Base-by-base conservation (phyloP, 2,113 vertebrate species). In the Dasypus novemcinctus region DNA sequence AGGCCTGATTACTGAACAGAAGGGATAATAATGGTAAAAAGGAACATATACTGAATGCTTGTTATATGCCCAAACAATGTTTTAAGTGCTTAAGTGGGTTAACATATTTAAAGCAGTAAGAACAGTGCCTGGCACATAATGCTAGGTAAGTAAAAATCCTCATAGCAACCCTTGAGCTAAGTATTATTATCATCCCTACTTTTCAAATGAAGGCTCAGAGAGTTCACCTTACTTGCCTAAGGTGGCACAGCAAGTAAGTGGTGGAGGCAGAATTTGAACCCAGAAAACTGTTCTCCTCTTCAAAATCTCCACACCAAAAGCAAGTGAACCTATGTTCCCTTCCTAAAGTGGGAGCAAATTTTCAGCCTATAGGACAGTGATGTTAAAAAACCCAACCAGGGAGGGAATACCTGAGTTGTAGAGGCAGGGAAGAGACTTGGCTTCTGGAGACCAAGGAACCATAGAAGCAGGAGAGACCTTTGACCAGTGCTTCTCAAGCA, bases 51-150 rank as follows among this genome's bases (percentile, higher is more conserved):
- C 5, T 80, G 46, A 90, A 64, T 38, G 20, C 29, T 93, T 74
- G 5, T 59, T 82, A 52, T 63, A 14, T 76, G 54, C 33, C 59
- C 85, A 90, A 64, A 43, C 15, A 79, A 38, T 27, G 29, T 83
- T 86, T 86, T 63, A 89, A 92, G 41, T 71, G 63, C 43, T 68
- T 63, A 95, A 82, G 29, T 31, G 68, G 96, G 27, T 89, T 94
- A 72, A 93, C 59, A 2, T 64, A 68, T 20, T 1, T 64, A 87
- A 80, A 90, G 74, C 7, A 36, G 11, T n/a, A 85, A 95, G 78
- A 90, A n/a, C 29, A 90, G 12, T 78, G 46, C 23, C 61, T 64
- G 36, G 54, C 17, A 38, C 31, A 25, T 13, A 86, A 13, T 72
- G 27, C 41, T 41, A n/a, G 52, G 3, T 80, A 93, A 84, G 57